A percentile compares a stretch with the other conserved stretches of the same genome.
These are phyloP conservation scores for Phrynocephalus vlangalii DNA, from an alignment of 2,797 vertebrate species.

Conservation along the genomic window DNA sequence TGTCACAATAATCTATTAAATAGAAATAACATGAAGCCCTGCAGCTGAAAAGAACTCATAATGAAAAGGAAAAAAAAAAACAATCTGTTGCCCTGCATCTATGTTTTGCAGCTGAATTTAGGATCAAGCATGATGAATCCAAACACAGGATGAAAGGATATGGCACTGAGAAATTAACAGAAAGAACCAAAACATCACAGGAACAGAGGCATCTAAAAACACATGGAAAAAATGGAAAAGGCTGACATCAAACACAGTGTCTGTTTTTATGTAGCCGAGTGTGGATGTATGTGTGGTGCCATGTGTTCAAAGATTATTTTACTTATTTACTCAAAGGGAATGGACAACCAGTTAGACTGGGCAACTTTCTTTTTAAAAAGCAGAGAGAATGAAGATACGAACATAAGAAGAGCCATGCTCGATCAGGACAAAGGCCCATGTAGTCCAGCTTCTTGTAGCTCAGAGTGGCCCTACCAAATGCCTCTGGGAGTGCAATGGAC, in stretches of 20 bases:
- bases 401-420: too few species aligned
- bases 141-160: slow-evolving; percentile 18
- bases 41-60: neutral
- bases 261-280: neutral
- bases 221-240: slow-evolving; percentile 6
- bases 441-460: too few species aligned
- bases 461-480: too few species aligned
- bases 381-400: too few species aligned
- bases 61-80: too few species aligned
- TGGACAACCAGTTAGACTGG: neutral
- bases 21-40: slow-evolving; percentile 9
- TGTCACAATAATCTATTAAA: slow-evolving; percentile 20
- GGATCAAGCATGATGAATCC: neutral
- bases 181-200: slow-evolving; percentile 34
- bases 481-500: too few species aligned
- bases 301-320: too few species aligned
- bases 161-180: slow-evolving; percentile 6
- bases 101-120: neutral
- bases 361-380: neutral
- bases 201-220: slow-evolving; percentile 27
- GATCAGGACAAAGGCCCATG: too few species aligned
- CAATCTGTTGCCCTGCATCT: slow-evolving; percentile 31
- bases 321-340: neutral
- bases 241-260: neutral
- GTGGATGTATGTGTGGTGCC: neutral